Evolutionary conservation across 2,797 vertebrate genomes (phyloP).

Genomic region (Holocentrus rufus): DNA sequence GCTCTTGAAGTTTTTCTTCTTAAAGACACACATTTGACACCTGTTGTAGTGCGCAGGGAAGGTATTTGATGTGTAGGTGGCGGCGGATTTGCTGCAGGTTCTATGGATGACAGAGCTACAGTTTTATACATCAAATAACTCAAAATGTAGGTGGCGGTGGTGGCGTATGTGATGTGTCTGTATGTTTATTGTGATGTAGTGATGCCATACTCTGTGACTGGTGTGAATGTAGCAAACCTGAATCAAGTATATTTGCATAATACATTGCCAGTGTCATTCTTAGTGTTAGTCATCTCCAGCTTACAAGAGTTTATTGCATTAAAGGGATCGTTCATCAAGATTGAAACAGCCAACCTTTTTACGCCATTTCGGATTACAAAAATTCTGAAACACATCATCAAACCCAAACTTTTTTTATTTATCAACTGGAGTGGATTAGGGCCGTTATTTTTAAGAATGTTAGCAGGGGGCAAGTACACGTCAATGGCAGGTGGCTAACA

Average conservation of each 20-base stretch:
- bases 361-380: too few species aligned
- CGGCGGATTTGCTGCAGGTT: slow-evolving; percentile 36
- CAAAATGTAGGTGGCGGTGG: background rate
- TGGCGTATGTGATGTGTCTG: background rate
- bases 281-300: too few species aligned
- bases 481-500: too few species aligned
- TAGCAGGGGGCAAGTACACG: too few species aligned
- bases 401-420: too few species aligned
- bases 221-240: slow-evolving; percentile 1
- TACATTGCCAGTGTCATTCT: slow-evolving; percentile 10
- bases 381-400: too few species aligned
- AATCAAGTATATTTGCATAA: slow-evolving; percentile 26
- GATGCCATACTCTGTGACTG: background rate
- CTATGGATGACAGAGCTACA: slow-evolving; percentile 4
- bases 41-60: background rate
- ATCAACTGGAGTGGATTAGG: too few species aligned
- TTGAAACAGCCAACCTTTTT: too few species aligned
- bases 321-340: too few species aligned
- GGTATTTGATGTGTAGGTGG: slow-evolving; percentile 25
- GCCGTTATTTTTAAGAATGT: too few species aligned
- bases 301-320: too few species aligned
- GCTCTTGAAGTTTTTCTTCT: slow-evolving; percentile 10
- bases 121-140: slow-evolving; percentile 9
- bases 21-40: slow-evolving; percentile 12
- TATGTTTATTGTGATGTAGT: background rate